phyloP scores from a whole-genome alignment of 2,888 invertebrate genomes.

The Tipula lateralis region DNA sequence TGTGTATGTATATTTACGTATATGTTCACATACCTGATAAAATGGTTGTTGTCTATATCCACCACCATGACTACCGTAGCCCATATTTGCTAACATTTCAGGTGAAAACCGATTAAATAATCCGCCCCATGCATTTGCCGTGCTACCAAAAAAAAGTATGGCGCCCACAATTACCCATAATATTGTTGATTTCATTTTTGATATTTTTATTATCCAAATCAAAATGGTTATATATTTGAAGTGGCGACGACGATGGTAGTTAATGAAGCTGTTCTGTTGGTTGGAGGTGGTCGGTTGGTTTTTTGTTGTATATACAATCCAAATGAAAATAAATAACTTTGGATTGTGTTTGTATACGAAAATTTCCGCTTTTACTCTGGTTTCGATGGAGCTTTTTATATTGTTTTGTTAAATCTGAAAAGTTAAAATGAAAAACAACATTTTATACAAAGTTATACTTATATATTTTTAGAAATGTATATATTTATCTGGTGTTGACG shows the following conservation, averaged over 20 bases:
- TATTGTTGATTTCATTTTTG: constrained; percentile 41
- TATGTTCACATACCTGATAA: constrained; percentile 51
- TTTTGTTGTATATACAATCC: background rate
- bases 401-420: background rate
- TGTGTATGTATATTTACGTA: background rate
- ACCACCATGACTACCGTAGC: constrained; percentile 64
- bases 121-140: constrained; percentile 68
- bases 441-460: background rate
- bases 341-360: background rate
- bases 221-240: constrained; percentile 19
- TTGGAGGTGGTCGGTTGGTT: background rate
- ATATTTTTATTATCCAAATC: background rate
- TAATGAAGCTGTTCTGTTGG: background rate
- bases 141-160: constrained; percentile 40
- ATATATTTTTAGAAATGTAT: background rate
- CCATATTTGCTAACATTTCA: constrained; percentile 76
- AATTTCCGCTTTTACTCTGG: background rate
- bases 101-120: constrained; percentile 81
- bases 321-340: background rate
- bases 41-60: constrained; percentile 48
- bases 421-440: background rate
- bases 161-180: constrained; percentile 40
- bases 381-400: background rate
- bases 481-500: background rate
- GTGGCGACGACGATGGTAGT: background rate